These are phyloP conservation scores for Anthoscopus minutus DNA, from an alignment of 2,113 vertebrate genomes.

Conservation along the genomic window DNA sequence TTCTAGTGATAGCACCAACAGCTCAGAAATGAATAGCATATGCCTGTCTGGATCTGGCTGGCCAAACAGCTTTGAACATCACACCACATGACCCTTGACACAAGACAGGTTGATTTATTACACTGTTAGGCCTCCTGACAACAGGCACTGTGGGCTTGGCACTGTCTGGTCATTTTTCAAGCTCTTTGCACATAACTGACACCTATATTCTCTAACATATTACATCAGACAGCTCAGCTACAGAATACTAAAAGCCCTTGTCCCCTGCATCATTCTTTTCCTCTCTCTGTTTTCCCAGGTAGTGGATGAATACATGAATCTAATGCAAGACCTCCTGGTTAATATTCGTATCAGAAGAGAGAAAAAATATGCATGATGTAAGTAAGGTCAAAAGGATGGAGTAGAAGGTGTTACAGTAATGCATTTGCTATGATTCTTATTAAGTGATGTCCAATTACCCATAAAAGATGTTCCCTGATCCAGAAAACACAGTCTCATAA, in stretches of 20 bases:
- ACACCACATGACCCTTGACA: slow-evolving; percentile 53
- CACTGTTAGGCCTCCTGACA: slow-evolving; percentile 51
- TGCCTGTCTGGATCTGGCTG: slow-evolving; percentile 31
- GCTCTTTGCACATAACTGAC: slow-evolving; percentile 48
- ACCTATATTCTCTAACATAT: slow-evolving; percentile 26
- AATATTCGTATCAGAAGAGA: neutral
- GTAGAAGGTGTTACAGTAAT: neutral
- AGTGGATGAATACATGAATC: neutral
- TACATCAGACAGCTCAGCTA: slow-evolving; percentile 1
- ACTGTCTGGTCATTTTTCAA: slow-evolving; percentile 69
- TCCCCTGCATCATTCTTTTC: neutral
- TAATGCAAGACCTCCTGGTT: neutral
- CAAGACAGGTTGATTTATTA: slow-evolving; percentile 69
- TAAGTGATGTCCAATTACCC: neutral
- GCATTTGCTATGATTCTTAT: neutral
- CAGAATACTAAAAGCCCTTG: slow-evolving; percentile 50
- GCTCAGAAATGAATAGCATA: neutral
- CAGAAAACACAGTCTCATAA: neutral
- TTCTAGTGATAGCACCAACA: neutral
- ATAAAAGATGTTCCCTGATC: neutral
- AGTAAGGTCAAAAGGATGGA: neutral
- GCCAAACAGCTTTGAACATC: slow-evolving; percentile 30
- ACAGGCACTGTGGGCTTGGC: neutral
- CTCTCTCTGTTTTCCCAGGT: neutral
- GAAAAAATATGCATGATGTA: neutral